Evolutionary conservation across 2,888 invertebrate species (phyloP), one percentile per base, ranked within the genome.

Genomic region (Halocaridina rubra): DNA sequence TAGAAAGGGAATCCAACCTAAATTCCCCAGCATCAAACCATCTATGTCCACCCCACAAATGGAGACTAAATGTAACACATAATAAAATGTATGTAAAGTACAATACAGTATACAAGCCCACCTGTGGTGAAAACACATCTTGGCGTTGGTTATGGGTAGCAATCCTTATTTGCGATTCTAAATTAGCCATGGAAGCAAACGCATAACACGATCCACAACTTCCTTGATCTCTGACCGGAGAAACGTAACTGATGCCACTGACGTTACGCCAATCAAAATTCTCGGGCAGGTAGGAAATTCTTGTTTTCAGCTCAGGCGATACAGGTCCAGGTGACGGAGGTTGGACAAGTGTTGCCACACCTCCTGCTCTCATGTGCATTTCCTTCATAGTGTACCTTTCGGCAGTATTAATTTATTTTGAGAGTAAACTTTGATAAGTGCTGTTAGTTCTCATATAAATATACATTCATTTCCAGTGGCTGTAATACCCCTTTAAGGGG

Each of bases 141-240:
- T 90, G 89, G 24, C 89, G 72, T 0, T 90, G 90, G 88, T 92
- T 92, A 88, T 91, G 91, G 19, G 91, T 92, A 84, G 89, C 89
- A n/a, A 92, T 90, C 33, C 92, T 89, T 10, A 91, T 87, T n/a
- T 92, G 89, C 0, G 92, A 90, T 89, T 92, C 92, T 77, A 91
- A 89, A 91, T 92, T 91, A 0, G 90, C 92, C 90, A 91, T 89
- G 7, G 92, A 90, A 0, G 92, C 90, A 89, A 92, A 92, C 2
- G 91, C 91, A 89, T 92, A 92, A 88, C 92, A 92, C 88, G 92
- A 92, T 0, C 92, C 92, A 89, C 92, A 92, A 0, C 67, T n/a
- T 1, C 89, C 91, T 85, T 89, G 89, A 85, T 89, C 84, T 64
- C 89, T 87, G 0, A 90, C 89, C 0, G 89, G 89, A 2, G 90